Base-by-base conservation (phyloP, 2,113 vertebrate genomes). In the Centrocercus urophasianus region DNA sequence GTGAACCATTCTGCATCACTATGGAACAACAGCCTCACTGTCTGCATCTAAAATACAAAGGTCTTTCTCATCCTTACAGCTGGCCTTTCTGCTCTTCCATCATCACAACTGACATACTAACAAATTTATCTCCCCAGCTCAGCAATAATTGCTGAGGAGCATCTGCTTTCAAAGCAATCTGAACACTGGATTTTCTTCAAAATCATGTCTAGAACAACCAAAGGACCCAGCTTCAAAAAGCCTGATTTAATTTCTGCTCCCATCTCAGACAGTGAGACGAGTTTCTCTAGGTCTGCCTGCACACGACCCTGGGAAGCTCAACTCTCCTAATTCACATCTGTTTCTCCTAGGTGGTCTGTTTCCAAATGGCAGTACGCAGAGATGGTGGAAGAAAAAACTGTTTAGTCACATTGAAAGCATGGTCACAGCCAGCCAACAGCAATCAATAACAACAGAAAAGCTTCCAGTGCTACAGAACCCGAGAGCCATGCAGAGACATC, bases 71-170 rank as follows among this genome's bases (percentile, higher is more conserved):
- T 1, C 63, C 78, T 89, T 67, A 65, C 63, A 83, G 71, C 70
- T 84, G 71, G 71, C 66, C 78, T 27, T 91, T 57, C 61, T 92
- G 87, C 89, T 91, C 87, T 65, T 94, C 91, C 91, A 79, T 89
- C 93, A 79, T 28, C 57, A 21, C n/a, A 32, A 72, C 2, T 92
- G 76, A 83, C 91, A 90, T 34, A 72, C 59, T 85, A 87, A 88
- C 84, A 93, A 93, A 84, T 95, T 95, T 93, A 93, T 89, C 71
- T 87, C 74, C 81, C 88, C 64, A 56, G 82, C 78, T 88, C 93
- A 91, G 92, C 89, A 89, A 57, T 76, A 91, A 83, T 27, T 93
- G 63, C 89, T 85, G 94, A 94, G 78, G 21, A 87, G 70, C 43
- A 85, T 48, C 64, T 61, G 82, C 72, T 82, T 96, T 89, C 85